phyloP scores from a whole-genome alignment of 2,888 invertebrate species.

The Drosophila anceps region DNA sequence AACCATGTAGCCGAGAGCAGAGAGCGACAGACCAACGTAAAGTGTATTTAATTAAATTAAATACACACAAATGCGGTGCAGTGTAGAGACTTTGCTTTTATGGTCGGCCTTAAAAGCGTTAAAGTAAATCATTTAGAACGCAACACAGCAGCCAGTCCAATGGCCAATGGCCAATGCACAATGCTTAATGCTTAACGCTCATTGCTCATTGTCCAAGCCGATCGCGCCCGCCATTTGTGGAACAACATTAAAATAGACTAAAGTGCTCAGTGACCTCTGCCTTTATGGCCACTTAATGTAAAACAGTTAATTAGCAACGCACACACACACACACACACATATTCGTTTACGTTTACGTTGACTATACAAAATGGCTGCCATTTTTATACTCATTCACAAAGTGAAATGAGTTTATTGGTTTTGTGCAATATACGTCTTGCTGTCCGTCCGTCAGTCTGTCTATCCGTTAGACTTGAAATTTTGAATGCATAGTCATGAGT shows the following conservation, averaged over 20 bases:
- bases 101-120: slow-evolving; percentile 67
- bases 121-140: slow-evolving; percentile 71
- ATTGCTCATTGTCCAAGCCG: slow-evolving; percentile 68
- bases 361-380: slow-evolving; percentile 69
- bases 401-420: no score
- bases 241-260: slow-evolving; percentile 73
- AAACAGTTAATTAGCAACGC: slow-evolving; percentile 77
- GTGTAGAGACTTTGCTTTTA: slow-evolving; percentile 43
- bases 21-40: slow-evolving; percentile 37
- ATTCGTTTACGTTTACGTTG: slow-evolving; percentile 38
- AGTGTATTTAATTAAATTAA: slow-evolving; percentile 79
- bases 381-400: slow-evolving; percentile 34
- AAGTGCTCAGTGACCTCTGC: slow-evolving; percentile 58
- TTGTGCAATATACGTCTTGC: no score
- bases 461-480: no score
- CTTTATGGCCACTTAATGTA: slow-evolving; percentile 80
- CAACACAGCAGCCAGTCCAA: slow-evolving; percentile 47
- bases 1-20: slow-evolving; percentile 58
- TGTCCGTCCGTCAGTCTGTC: no score
- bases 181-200: slow-evolving; percentile 33
- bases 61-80: slow-evolving; percentile 49
- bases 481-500: no score
- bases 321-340: slow-evolving; percentile 37
- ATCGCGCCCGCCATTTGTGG: slow-evolving; percentile 71
- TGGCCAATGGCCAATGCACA: slow-evolving; percentile 38